Evolutionary conservation across 2,113 vertebrate species (phyloP), one percentile per base, ranked within the genome.

Genomic region (Neodontobutis hainanensis): DNA sequence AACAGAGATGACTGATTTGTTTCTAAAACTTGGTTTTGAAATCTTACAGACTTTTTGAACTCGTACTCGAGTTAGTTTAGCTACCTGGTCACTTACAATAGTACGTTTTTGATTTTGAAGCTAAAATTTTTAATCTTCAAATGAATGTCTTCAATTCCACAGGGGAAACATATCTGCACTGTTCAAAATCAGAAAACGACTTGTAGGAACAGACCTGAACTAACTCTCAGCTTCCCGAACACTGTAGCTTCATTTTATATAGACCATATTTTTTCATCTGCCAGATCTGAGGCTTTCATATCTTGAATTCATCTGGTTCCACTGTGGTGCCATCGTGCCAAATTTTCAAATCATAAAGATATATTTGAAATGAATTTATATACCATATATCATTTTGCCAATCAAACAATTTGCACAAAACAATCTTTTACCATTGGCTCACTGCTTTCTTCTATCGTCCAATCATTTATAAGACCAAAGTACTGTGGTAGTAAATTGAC

Each of bases 381-480:
- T 67, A 73, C 73, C 43, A 75, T 60, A 53, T 70, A 63, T 80
- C 45, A 57, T 73, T 85, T 87, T 85, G 84, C 83, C 81, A 86
- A 88, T 85, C 74, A 59, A 32, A 80, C 53, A 61, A 86, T 85
- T 90, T 87, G 87, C 90, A 90, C 88, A 89, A 88, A 73, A 78
- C 6, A 35, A 77, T 76, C 63, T 73, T n/a, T 16, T 71, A 36
- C 65, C 86, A 83, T 70, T 78, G 78, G 82, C 73, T 89, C 80
- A 80, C 78, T 52, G 78, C 66, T 69, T 68, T 66, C 77, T 50
- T 69, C 65, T 75, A 60, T 51, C 75, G 68, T 82, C 82, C 78
- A 86, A 85, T 89, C 88, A 87, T 88, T 83, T 86, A 67, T 88
- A 89, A 86, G 90, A 92, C 91, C 91, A 90, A 92, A 90, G 88